phyloP scores from a whole-genome alignment of 1,140 invertebrate genomes.

The Zaprionus camerounensis region DNA sequence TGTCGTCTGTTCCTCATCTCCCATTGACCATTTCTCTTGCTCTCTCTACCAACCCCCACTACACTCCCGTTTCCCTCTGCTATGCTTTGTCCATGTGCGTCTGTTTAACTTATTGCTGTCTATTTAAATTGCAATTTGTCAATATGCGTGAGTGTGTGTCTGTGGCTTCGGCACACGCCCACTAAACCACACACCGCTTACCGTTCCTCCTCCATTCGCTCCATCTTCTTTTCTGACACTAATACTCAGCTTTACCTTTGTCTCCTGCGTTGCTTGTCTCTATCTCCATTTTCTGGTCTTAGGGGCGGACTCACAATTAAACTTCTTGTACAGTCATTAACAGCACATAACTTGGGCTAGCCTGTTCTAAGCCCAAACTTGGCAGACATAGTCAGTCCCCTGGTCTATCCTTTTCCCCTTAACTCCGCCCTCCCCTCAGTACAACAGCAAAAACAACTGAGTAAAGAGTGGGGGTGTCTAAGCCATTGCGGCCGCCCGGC shows the following conservation, averaged over 20 bases:
- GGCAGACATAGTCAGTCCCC: conserved; percentile 49
- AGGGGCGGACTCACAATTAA: conserved; percentile 67
- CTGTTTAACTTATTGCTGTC: conserved; percentile 80
- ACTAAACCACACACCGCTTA: conserved; percentile 9
- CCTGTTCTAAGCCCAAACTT: conserved; percentile 64
- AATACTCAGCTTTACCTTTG: neutral
- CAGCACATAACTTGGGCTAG: conserved; percentile 74
- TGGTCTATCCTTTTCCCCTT: neutral
- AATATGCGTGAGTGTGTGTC: conserved; percentile 65
- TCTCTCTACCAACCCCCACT: neutral
- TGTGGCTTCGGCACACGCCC: conserved; percentile 43
- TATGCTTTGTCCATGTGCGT: conserved; percentile 50
- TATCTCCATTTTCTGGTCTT: conserved; percentile 19
- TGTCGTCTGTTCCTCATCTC: conserved; percentile 21
- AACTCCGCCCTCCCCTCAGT: too few relatives aligned
- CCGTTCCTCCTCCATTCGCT: neutral
- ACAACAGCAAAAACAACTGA: conserved; percentile 18
- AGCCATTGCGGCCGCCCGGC: conserved; percentile 46
- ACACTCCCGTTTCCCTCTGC: conserved; percentile 9
- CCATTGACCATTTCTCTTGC: neutral
- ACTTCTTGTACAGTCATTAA: conserved; percentile 81
- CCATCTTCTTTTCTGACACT: neutral
- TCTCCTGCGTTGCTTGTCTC: conserved; percentile 7
- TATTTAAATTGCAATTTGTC: conserved; percentile 83
- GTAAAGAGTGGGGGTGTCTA: conserved; percentile 24